Evolutionary conservation across 1,140 invertebrate genomes (phyloP).

Genomic region (Drosophila micromelanica): DNA sequence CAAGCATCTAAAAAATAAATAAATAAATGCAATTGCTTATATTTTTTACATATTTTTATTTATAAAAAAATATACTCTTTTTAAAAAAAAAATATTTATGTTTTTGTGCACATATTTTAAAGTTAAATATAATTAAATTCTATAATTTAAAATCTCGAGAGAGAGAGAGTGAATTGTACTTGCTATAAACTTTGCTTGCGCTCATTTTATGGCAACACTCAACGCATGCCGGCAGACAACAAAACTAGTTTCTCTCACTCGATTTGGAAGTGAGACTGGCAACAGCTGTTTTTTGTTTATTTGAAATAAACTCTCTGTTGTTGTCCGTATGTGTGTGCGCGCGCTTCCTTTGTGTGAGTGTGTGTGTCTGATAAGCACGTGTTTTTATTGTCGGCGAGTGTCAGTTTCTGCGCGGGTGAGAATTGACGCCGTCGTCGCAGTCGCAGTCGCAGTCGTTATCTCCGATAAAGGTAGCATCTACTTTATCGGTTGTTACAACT

Average conservation of each 20-base stretch:
- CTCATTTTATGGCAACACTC: constrained; percentile 39
- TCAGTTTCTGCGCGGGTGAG: constrained; percentile 40
- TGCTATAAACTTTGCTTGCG: constrained; percentile 33
- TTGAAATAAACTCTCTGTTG: constrained; percentile 63
- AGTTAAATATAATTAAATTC: neutral
- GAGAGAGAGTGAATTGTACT: constrained; percentile 2
- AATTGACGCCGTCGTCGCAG: constrained; percentile 17
- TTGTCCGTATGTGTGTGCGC: constrained; percentile 28
- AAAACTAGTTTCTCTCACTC: constrained; percentile 36
- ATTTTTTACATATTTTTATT: neutral
- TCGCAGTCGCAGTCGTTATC: neutral
- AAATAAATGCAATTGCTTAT: neutral
- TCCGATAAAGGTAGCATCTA: constrained; percentile 8
- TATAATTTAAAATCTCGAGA: neutral
- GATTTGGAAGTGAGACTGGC: constrained; percentile 30
- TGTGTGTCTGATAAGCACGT: constrained; percentile 70
- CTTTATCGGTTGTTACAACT: constrained; percentile 4
- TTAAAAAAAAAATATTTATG: neutral
- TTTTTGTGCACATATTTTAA: neutral
- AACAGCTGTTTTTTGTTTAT: constrained; percentile 82
- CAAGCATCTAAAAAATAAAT: neutral
- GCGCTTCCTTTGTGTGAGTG: neutral
- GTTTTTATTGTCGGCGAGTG: constrained; percentile 58
- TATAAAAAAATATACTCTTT: neutral
- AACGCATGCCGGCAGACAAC: constrained; percentile 39